Percentiles rank a stretch among this genome's conserved stretches.
These are phyloP conservation scores for Babyrousa celebensis DNA, from an alignment of 2,797 vertebrate species.

Conservation along the genomic window DNA sequence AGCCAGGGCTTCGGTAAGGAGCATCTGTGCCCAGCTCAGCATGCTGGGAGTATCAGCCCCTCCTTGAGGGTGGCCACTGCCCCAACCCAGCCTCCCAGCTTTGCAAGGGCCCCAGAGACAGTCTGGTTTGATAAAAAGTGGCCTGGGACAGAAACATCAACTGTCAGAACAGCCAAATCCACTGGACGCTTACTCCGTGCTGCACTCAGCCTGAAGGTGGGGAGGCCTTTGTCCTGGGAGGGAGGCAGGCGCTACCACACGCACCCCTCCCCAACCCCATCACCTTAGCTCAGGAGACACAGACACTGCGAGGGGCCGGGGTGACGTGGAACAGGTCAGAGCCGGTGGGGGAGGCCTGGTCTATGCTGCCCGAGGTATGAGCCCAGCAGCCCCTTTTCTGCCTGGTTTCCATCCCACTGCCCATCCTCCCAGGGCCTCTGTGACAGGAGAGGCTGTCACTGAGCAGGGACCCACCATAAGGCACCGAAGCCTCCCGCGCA, in stretches of 20 bases:
- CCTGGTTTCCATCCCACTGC: background rate
- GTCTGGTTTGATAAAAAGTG: background rate
- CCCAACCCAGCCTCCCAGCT: background rate
- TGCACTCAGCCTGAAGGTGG: background rate
- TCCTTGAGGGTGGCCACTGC: background rate
- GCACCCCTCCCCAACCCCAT: background rate
- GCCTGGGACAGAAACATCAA: background rate
- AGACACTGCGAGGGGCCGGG: background rate
- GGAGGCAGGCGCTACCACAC: accelerated
- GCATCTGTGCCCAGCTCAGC: background rate
- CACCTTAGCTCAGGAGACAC: background rate
- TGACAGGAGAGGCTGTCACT: accelerated
- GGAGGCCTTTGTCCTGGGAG: too few relatives aligned
- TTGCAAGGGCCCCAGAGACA: background rate
- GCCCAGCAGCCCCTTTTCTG: too few relatives aligned
- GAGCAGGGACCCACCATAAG: background rate
- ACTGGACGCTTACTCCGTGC: accelerated
- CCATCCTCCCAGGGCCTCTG: background rate
- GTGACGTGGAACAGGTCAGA: background rate
- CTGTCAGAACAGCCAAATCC: background rate
- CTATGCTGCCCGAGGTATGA: too few relatives aligned
- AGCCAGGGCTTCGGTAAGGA: background rate
- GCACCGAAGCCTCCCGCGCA: background rate
- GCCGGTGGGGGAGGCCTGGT: background rate
- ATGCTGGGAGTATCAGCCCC: background rate